Evolutionary conservation across 1,140 invertebrate genomes (phyloP).

Genomic region (Apis florea): DNA sequence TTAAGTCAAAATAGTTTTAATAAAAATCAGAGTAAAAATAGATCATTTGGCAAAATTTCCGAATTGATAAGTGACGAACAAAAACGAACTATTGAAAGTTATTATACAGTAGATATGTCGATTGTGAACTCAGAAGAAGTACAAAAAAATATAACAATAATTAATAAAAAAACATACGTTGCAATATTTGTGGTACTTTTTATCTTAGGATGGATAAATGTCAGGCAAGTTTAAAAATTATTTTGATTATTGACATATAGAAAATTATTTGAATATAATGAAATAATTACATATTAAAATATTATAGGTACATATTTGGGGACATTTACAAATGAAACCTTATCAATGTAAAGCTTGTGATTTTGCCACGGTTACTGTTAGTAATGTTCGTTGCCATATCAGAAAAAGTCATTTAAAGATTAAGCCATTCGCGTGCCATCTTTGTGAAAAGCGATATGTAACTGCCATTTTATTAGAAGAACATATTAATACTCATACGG

Average conservation of each 20-base stretch:
- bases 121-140: slow-evolving; percentile 59
- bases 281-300: neutral
- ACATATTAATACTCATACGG: slow-evolving; percentile 70
- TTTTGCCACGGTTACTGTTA: slow-evolving; percentile 74
- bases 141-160: slow-evolving; percentile 51
- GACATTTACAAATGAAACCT: slow-evolving; percentile 73
- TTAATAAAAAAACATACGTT: slow-evolving; percentile 60
- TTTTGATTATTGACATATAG: neutral
- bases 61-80: slow-evolving; percentile 70
- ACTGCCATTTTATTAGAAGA: slow-evolving; percentile 65
- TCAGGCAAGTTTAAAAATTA: slow-evolving; percentile 45
- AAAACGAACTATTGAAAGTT: slow-evolving; percentile 64
- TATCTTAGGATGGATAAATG: slow-evolving; percentile 71
- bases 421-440: slow-evolving; percentile 66
- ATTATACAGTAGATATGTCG: slow-evolving; percentile 64
- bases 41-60: slow-evolving; percentile 61
- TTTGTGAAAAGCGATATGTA: slow-evolving; percentile 64
- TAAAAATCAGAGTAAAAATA: slow-evolving; percentile 12
- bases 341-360: slow-evolving; percentile 78
- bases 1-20: neutral
- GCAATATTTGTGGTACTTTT: slow-evolving; percentile 62
- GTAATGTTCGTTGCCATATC: slow-evolving; percentile 69
- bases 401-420: slow-evolving; percentile 72
- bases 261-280: neutral
- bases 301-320: slow-evolving; percentile 69